Conservation (phyloP, 2,888 invertebrate genomes). For the Drosophila peninsularis region DNA sequence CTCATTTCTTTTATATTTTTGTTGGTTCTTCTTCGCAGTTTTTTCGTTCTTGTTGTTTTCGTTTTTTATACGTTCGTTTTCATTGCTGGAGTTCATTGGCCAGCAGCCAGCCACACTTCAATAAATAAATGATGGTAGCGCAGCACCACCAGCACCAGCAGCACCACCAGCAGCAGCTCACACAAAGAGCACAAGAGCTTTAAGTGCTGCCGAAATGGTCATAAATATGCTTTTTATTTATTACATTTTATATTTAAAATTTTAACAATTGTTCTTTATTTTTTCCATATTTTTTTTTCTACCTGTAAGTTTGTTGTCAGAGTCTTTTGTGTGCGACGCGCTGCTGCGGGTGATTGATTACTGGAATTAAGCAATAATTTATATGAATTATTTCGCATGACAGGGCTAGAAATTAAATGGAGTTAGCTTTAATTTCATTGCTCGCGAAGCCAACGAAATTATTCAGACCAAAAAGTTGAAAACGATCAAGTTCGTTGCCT, state of each 20-base stretch:
- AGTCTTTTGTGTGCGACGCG: slow-evolving; percentile 63
- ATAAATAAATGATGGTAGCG: slow-evolving; percentile 72
- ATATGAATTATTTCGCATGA: slow-evolving; percentile 71
- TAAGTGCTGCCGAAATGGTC: slow-evolving; percentile 38
- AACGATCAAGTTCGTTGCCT: slow-evolving; percentile 44
- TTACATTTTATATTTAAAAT: slow-evolving; percentile 54
- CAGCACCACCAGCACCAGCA: slow-evolving; percentile 30
- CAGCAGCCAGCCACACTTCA: slow-evolving; percentile 57
- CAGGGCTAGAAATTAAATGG: slow-evolving; percentile 44
- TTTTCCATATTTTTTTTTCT: slow-evolving; percentile 3
- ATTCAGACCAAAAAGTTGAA: slow-evolving; percentile 1
- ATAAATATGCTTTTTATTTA: slow-evolving; percentile 67
- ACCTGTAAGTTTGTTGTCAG: slow-evolving; percentile 56
- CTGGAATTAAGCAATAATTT: slow-evolving; percentile 62
- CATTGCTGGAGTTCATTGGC: slow-evolving; percentile 83
- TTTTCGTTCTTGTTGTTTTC: slow-evolving; percentile 71
- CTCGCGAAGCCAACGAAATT: not conserved
- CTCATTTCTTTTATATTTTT: slow-evolving; percentile 42
- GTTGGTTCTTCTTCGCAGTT: slow-evolving; percentile 56
- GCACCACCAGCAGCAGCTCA: not conserved
- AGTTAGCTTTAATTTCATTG: slow-evolving; percentile 20
- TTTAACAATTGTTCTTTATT: slow-evolving; percentile 25
- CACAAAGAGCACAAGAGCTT: slow-evolving; percentile 30
- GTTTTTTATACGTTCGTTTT: slow-evolving; percentile 83
- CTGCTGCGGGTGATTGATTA: slow-evolving; percentile 62